A percentile compares a stretch with the other conserved stretches of the same genome.
These are phyloP conservation scores for Drosophila heteroneura DNA, from an alignment of 2,888 invertebrate species.

Conservation along the genomic window DNA sequence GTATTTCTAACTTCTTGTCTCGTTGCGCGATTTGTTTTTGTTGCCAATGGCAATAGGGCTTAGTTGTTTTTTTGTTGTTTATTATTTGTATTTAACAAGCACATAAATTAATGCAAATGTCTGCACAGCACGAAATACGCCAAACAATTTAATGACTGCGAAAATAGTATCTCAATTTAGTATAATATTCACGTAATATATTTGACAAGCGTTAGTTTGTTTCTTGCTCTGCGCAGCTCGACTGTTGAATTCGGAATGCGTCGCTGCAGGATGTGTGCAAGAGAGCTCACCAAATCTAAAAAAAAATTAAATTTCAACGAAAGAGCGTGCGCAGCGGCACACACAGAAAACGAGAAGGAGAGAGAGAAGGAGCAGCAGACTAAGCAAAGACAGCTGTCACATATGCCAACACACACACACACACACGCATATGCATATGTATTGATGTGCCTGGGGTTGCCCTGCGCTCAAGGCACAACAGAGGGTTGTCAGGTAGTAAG, in stretches of 20 bases:
- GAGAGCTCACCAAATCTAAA: conserved; percentile 8
- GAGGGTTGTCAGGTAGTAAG: conserved; percentile 46
- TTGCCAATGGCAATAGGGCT: conserved; percentile 75
- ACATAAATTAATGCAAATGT: conserved; percentile 64
- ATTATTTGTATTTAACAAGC: conserved; percentile 59
- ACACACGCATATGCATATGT: background rate
- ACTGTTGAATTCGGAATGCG: conserved; percentile 49
- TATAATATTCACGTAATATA: conserved; percentile 4
- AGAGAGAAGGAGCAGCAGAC: conserved; percentile 4
- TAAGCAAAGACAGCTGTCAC: conserved; percentile 53
- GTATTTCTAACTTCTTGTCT: conserved; percentile 12
- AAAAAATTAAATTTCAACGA: conserved; percentile 37
- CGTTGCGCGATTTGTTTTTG: conserved; percentile 43
- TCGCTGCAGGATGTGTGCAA: conserved; percentile 56
- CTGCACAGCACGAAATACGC: conserved; percentile 37
- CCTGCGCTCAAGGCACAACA: conserved; percentile 6
- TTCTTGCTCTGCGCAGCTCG: conserved; percentile 65
- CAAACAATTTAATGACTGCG: conserved; percentile 33
- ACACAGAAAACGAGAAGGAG: conserved; percentile 4
- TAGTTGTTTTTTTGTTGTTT: conserved; percentile 27
- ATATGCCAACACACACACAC: conserved; percentile 1
- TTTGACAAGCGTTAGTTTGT: background rate
- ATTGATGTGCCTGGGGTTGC: conserved; percentile 41
- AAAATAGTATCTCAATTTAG: conserved; percentile 3
- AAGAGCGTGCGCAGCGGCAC: conserved; percentile 65